Percentiles rank a stretch among this genome's conserved stretches.
phyloP scores from a whole-genome alignment of 2,888 invertebrate genomes.

The Drosophila trichaetosa region DNA sequence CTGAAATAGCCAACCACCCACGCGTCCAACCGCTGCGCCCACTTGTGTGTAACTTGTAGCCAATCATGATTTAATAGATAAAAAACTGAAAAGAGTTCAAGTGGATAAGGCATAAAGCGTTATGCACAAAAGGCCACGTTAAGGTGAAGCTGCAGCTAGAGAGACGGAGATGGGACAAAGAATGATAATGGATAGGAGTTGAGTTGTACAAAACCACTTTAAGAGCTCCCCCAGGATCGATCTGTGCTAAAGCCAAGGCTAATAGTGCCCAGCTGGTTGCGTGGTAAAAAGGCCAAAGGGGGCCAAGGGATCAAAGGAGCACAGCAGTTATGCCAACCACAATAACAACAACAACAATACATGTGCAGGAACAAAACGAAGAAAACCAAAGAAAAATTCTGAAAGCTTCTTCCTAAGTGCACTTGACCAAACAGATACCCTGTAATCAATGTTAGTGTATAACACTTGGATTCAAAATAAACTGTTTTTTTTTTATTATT shows the following conservation, averaged over 20 bases:
- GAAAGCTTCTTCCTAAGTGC: neutral
- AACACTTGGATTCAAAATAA: no score
- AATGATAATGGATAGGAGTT: slow-evolving; percentile 10
- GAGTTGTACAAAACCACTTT: slow-evolving; percentile 51
- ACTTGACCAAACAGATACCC: slow-evolving; percentile 11
- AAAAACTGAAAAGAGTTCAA: slow-evolving; percentile 77
- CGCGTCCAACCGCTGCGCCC: slow-evolving; percentile 29
- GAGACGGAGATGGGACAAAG: neutral
- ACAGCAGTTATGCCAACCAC: slow-evolving; percentile 21
- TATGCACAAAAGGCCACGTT: slow-evolving; percentile 63
- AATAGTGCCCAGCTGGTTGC: slow-evolving; percentile 65
- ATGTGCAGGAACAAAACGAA: neutral
- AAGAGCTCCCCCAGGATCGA: slow-evolving; percentile 74
- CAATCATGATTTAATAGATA: slow-evolving; percentile 80
- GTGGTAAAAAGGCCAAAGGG: slow-evolving; percentile 12
- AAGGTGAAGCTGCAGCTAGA: slow-evolving; percentile 23
- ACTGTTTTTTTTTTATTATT: neutral
- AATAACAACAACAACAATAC: slow-evolving; percentile 6
- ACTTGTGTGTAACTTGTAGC: slow-evolving; percentile 78
- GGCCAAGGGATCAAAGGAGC: slow-evolving; percentile 7
- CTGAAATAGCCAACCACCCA: neutral
- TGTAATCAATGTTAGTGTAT: neutral
- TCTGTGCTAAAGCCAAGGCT: slow-evolving; percentile 64
- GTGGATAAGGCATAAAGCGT: slow-evolving; percentile 78
- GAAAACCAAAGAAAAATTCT: neutral